Evolutionary conservation across 1,140 invertebrate species (phyloP).

Genomic region (Reticulitermes speratus): DNA sequence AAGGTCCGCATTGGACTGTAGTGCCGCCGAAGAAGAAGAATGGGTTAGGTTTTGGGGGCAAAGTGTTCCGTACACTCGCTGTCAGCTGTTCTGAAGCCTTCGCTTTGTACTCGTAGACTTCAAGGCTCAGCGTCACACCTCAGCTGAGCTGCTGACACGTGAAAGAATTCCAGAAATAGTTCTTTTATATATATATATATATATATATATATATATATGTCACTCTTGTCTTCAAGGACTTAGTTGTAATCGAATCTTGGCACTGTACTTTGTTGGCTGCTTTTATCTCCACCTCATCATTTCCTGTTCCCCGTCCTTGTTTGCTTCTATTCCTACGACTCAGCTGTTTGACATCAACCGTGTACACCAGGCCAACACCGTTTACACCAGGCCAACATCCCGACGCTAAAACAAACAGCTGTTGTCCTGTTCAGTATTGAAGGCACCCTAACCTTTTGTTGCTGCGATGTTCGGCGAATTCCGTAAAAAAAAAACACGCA

Average conservation of each 20-base stretch:
- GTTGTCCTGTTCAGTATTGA: too few relatives aligned
- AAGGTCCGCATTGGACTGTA: too few relatives aligned
- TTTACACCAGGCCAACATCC: not conserved
- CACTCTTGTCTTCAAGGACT: not conserved
- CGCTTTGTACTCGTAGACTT: too few relatives aligned
- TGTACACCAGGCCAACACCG: not conserved
- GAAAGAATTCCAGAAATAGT: not conserved
- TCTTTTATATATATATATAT: not conserved
- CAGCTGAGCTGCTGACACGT: not conserved
- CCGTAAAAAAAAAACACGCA: too few relatives aligned
- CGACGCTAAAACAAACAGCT: not conserved
- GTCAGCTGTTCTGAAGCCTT: not conserved
- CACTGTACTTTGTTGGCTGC: not conserved
- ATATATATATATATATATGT: not conserved
- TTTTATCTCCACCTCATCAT: not conserved
- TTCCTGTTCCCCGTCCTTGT: not conserved
- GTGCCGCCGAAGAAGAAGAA: too few relatives aligned
- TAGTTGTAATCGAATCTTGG: not conserved
- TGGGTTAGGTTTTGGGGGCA: too few relatives aligned
- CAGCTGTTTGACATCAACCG: not conserved
- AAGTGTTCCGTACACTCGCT: not conserved
- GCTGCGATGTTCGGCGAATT: too few relatives aligned
- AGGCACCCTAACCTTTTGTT: too few relatives aligned
- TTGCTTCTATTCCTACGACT: too few relatives aligned
- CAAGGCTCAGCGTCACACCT: not conserved